Evolutionary conservation across 2,113 vertebrate genomes (phyloP).

Genomic region (Emydocephalus ijimae): DNA sequence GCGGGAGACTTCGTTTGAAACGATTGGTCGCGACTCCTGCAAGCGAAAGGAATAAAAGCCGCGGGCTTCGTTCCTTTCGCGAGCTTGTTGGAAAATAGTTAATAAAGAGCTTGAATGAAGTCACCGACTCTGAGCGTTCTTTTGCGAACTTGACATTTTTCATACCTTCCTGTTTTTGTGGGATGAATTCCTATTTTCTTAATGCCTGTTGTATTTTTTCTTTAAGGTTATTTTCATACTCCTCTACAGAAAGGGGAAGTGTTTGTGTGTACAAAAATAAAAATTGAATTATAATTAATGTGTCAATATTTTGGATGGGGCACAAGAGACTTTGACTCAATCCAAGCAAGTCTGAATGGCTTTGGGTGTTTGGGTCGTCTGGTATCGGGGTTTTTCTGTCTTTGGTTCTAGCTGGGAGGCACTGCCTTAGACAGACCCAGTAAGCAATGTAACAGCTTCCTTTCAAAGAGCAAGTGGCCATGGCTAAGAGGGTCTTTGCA

Average conservation of each 20-base stretch:
- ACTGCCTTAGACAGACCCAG: not conserved
- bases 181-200: not conserved
- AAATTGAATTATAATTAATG: not conserved
- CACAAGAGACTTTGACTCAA: not conserved
- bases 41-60: too few relatives aligned
- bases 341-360: not conserved
- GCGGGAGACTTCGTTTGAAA: too few relatives aligned
- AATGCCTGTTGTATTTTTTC: not conserved
- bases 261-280: not conserved
- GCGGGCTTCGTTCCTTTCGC: too few relatives aligned
- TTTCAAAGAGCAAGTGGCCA: not conserved
- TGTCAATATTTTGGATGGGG: not conserved
- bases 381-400: not conserved
- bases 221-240: not conserved
- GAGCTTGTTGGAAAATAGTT: too few relatives aligned
- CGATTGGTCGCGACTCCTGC: too few relatives aligned
- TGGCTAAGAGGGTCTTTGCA: not conserved
- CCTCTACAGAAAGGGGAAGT: not conserved
- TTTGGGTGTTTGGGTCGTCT: not conserved
- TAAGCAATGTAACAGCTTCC: not conserved
- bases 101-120: too few relatives aligned
- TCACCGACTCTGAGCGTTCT: too few relatives aligned
- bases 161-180: not conserved
- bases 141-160: too few relatives aligned
- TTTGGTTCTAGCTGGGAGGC: not conserved